A percentile compares a stretch with the other conserved stretches of the same genome.
Evolutionary conservation across 2,888 invertebrate species (phyloP).

Genomic region (Theretra japonica): DNA sequence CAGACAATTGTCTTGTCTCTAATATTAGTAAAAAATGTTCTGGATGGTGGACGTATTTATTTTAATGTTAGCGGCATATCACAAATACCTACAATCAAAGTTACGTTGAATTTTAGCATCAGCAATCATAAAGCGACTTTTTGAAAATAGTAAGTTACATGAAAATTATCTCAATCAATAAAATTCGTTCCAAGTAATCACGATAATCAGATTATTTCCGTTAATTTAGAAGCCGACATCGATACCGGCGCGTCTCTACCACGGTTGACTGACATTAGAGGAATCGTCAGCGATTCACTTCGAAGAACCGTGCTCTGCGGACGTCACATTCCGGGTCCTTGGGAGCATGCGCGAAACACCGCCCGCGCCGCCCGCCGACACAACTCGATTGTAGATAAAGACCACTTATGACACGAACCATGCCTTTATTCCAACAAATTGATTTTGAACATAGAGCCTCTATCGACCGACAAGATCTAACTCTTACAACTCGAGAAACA

Average conservation of each 20-base stretch:
- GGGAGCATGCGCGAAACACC: conserved; percentile 73
- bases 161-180: not conserved
- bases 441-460: conserved; percentile 67
- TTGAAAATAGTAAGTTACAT: too few relatives aligned
- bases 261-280: conserved; percentile 51
- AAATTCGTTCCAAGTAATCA: not conserved
- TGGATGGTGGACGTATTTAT: too few relatives aligned
- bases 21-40: too few relatives aligned
- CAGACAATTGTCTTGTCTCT: too few relatives aligned
- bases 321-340: conserved; percentile 62
- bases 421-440: conserved; percentile 80
- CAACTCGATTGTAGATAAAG: conserved; percentile 76
- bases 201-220: not conserved
- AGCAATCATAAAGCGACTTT: too few relatives aligned
- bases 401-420: conserved; percentile 77
- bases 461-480: conserved; percentile 60
- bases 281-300: conserved; percentile 62
- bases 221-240: conserved; percentile 30
- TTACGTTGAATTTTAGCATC: too few relatives aligned
- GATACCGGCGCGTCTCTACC: conserved; percentile 47
- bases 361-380: conserved; percentile 73
- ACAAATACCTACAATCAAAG: too few relatives aligned
- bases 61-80: too few relatives aligned
- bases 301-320: conserved; percentile 66
- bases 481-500: conserved; percentile 35